phyloP scores from a whole-genome alignment of 2,888 invertebrate species.

The Ennomos erosarius region DNA sequence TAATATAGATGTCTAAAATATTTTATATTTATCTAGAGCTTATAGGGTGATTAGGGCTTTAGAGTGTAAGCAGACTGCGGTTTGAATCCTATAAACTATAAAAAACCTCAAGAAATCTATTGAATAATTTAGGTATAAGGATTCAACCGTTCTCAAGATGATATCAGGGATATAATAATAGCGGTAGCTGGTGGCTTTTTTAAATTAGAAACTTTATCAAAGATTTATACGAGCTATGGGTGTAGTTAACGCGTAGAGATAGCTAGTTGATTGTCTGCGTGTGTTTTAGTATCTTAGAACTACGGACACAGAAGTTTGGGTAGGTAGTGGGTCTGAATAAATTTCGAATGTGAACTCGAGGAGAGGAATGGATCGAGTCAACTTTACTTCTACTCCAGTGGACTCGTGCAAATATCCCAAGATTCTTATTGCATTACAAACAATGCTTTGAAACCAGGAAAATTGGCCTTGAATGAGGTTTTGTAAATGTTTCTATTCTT shows the following conservation, averaged over 20 bases:
- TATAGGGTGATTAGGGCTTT: slow-evolving; percentile 80
- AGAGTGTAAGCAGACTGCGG: slow-evolving; percentile 42
- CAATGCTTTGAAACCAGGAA: too few relatives aligned
- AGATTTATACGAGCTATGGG: slow-evolving; percentile 74
- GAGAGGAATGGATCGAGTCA: too few relatives aligned
- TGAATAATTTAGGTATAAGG: slow-evolving; percentile 21
- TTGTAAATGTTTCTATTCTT: too few relatives aligned
- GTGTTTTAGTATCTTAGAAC: slow-evolving; percentile 20
- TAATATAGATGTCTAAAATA: slow-evolving; percentile 73
- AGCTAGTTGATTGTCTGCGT: slow-evolving; percentile 33
- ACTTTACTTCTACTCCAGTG: too few relatives aligned
- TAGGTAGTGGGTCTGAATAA: too few relatives aligned
- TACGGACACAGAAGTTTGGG: slow-evolving; percentile 22
- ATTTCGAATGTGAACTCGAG: not conserved
- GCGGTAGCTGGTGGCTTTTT: slow-evolving; percentile 71
- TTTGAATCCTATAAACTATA: slow-evolving; percentile 21
- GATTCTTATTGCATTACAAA: not conserved
- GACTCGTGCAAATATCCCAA: too few relatives aligned
- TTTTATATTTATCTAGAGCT: slow-evolving; percentile 83
- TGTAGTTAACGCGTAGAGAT: slow-evolving; percentile 65
- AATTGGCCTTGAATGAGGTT: too few relatives aligned
- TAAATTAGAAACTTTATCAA: slow-evolving; percentile 69
- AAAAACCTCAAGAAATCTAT: not conserved
- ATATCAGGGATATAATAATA: slow-evolving; percentile 73
- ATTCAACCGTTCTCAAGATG: slow-evolving; percentile 49